phyloP scores from a whole-genome alignment of 1,140 invertebrate genomes.

The Eurosta solidaginis region DNA sequence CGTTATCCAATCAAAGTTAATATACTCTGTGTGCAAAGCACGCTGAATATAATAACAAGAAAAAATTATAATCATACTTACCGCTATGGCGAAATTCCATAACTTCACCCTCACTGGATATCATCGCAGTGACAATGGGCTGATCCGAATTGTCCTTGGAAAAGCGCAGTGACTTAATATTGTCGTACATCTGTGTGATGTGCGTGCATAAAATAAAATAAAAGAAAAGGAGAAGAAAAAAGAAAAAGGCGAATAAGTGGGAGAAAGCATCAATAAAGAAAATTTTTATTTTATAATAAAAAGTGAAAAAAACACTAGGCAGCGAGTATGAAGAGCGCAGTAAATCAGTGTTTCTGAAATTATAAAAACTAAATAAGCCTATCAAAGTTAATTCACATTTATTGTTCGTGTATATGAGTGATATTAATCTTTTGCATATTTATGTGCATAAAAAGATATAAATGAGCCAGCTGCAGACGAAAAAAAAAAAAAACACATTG shows the following conservation, averaged over 20 bases:
- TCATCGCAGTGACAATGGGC: conserved; percentile 75
- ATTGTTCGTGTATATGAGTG: neutral
- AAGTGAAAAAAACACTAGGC: neutral
- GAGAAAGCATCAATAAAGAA: neutral
- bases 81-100: conserved; percentile 76
- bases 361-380: conserved; percentile 27
- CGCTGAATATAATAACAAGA: too few species aligned
- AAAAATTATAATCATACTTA: too few species aligned
- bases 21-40: too few species aligned
- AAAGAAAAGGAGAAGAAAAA: neutral
- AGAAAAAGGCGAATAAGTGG: neutral
- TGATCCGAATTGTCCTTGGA: conserved; percentile 67
- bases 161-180: conserved; percentile 76
- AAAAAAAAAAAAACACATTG: too few species aligned
- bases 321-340: neutral
- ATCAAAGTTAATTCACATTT: neutral
- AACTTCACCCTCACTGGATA: conserved; percentile 83
- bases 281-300: neutral
- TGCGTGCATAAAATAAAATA: neutral
- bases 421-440: neutral
- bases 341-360: conserved; percentile 16
- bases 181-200: conserved; percentile 80
- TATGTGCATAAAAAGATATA: neutral
- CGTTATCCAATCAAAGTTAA: too few species aligned
- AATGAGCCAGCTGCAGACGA: neutral